These are phyloP conservation scores for Aphodius granarius DNA, from an alignment of 2,888 invertebrate species.

Conservation along the genomic window DNA sequence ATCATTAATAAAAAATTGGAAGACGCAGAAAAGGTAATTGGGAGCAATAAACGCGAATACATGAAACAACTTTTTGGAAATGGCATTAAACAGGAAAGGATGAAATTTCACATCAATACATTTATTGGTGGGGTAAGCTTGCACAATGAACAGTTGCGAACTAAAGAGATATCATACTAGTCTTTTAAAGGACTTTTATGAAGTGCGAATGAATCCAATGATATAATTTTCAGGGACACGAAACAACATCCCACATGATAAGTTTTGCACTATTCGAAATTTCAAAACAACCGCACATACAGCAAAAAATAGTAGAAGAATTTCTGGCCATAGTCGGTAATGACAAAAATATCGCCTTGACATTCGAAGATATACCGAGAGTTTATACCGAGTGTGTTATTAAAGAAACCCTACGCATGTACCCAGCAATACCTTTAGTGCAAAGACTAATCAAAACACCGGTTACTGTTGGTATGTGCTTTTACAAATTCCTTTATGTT, in stretches of 20 bases:
- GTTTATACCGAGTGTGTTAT: neutral
- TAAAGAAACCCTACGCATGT: slow-evolving; percentile 1
- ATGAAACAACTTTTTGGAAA: neutral
- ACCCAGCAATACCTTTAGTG: neutral
- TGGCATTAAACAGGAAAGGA: neutral
- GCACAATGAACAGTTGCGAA: too few species aligned
- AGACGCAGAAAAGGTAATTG: neutral
- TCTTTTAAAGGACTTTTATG: too few species aligned
- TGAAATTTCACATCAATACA: neutral
- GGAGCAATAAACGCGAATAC: neutral
- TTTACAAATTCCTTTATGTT: neutral
- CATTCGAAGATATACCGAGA: neutral
- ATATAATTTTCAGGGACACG: neutral
- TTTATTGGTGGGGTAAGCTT: neutral
- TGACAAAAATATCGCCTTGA: neutral
- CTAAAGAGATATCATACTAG: too few species aligned
- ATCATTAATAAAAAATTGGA: neutral
- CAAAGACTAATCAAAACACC: neutral
- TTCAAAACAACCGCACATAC: neutral
- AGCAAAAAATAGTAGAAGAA: slow-evolving; percentile 1
- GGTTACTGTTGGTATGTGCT: neutral
- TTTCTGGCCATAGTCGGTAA: neutral
- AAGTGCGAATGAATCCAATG: neutral
- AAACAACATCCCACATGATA: neutral
- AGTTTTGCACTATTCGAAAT: neutral